phyloP scores from a whole-genome alignment of 2,797 vertebrate species.

The Todus mexicanus region DNA sequence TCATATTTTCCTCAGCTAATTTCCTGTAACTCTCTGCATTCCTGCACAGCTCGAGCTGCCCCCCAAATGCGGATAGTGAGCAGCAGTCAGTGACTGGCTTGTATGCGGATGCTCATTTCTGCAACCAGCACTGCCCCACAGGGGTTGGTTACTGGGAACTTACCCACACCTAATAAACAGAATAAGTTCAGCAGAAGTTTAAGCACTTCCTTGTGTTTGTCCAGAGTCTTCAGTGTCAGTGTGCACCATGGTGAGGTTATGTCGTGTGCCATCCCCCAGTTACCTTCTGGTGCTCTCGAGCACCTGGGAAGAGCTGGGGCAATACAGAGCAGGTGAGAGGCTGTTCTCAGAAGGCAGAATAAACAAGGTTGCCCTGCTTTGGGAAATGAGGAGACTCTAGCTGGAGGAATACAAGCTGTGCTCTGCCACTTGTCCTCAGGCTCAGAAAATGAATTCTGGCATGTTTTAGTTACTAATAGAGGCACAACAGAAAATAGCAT shows the following conservation, averaged over 20 bases:
- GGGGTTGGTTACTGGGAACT: neutral
- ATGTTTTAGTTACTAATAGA: neutral
- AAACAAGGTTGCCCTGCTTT: neutral
- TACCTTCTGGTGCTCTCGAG: neutral
- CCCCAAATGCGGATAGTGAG: neutral
- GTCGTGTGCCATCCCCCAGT: neutral
- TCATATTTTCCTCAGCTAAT: neutral
- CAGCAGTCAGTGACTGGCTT: neutral
- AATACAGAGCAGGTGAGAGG: fast-evolving
- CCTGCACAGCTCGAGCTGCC: neutral
- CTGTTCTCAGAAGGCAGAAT: neutral
- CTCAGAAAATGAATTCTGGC: neutral
- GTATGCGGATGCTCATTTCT: neutral
- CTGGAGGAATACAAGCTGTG: neutral
- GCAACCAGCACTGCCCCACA: neutral
- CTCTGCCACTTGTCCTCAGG: neutral
- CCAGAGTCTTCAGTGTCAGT: too few species aligned
- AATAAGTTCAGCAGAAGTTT: neutral
- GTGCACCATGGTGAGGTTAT: fast-evolving
- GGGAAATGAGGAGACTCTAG: neutral
- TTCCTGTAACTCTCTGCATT: neutral
- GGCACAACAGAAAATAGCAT: neutral
- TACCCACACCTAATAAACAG: fast-evolving
- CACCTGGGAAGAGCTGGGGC: neutral
- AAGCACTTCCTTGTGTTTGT: neutral